Base-by-base conservation (phyloP, 2,113 vertebrate species). In the Grammomys dolichurus region DNA sequence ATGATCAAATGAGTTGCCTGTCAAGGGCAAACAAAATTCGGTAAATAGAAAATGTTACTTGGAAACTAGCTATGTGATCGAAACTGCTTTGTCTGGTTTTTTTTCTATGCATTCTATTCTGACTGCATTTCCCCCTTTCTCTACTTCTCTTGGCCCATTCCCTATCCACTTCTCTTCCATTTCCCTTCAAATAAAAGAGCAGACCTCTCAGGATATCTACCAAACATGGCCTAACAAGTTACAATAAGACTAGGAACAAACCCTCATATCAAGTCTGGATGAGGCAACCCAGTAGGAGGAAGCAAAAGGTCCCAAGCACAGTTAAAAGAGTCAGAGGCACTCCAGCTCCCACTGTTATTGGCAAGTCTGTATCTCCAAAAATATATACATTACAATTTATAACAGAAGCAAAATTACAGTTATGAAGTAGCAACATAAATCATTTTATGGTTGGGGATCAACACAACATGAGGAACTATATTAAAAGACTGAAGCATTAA, bases 101-200 rank as follows among this genome's bases (percentile, higher is more conserved):
- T 40, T 73, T 11, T n/a, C 20, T 11, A 40, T 24, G 8, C 70
- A 22, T 10, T 40, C n/a, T 33, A 72, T 73, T 40, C 72, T 22
- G 3, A 73, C 7, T 40, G 8, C 3, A 22, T 8, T 11, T 43
- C 43, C 8, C n/a, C n/a, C 1, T 43, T 19, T 36, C 8, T 73
- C n/a, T n/a, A 11, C 72, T 43, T 0, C 8, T 73, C 19, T 11
- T 19, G 0, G 3, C 5, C 72, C 9, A 19, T n/a, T 3, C 19
- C n/a, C 19, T 73, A 40, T 73, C 70, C 13, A 70, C 5, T 17
- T 36, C 33, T 72, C 70, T n/a, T 72, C 70, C 36, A 72, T 72
- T 72, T n/a, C 36, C 36, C 17, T 40, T 22, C n/a, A 73, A 43
- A 73, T 40, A 43, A 73, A 43, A 73, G n/a, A 43, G 20, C 20